Conservation (phyloP, 2,888 invertebrate species). For the Ormyrus rosae region DNA sequence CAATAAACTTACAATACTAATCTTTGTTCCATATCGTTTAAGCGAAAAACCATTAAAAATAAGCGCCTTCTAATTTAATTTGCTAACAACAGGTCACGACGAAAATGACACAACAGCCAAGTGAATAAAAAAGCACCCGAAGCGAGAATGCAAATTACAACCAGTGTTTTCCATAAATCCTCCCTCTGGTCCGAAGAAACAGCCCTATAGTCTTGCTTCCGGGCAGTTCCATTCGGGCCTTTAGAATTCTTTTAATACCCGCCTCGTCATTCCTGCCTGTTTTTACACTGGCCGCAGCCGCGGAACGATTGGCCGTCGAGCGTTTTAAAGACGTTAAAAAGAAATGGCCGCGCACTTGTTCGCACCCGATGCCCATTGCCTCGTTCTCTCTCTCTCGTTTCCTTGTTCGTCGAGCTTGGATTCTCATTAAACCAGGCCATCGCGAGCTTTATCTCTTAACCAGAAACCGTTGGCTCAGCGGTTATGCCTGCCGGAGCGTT, state of each 20-base stretch:
- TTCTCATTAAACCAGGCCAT: conserved; percentile 2
- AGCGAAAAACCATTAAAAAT: too few species aligned
- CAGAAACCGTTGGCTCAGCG: not conserved
- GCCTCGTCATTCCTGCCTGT: not conserved
- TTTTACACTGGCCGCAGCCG: not conserved
- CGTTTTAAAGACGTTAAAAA: conserved; percentile 29
- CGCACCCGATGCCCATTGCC: not conserved
- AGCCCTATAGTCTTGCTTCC: not conserved
- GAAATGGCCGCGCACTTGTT: conserved; percentile 1
- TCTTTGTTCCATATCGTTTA: too few species aligned
- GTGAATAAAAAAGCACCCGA: too few species aligned
- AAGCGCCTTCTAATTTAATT: too few species aligned
- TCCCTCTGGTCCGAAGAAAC: too few species aligned
- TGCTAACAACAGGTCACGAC: too few species aligned
- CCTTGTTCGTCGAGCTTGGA: too few species aligned
- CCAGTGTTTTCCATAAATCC: too few species aligned
- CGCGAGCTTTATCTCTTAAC: conserved; percentile 1
- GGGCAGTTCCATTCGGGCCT: not conserved
- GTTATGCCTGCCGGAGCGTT: not conserved
- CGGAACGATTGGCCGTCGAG: conserved; percentile 16
- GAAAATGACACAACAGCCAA: too few species aligned
- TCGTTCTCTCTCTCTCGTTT: not conserved
- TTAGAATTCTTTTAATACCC: conserved; percentile 2
- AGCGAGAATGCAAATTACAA: too few species aligned
- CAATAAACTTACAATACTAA: too few species aligned